phyloP scores from a whole-genome alignment of 1,140 invertebrate genomes.

The Lepidurus packardi region DNA sequence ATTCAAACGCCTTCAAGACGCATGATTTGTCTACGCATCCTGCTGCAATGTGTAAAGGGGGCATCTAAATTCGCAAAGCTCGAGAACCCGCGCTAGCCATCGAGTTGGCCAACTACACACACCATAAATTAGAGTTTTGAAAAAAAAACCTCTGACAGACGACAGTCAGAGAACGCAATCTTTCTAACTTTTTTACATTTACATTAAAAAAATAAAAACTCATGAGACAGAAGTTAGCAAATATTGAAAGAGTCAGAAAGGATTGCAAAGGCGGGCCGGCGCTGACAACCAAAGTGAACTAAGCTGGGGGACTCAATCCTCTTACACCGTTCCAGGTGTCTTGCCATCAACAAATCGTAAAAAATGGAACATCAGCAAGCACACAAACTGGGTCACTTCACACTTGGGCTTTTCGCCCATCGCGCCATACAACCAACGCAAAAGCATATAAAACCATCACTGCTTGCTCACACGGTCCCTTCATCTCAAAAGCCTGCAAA shows the following conservation, averaged over 20 bases:
- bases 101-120: too few relatives aligned
- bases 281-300: background rate
- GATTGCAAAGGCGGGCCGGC: slow-evolving; percentile 5
- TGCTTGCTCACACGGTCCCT: background rate
- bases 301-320: background rate
- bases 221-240: background rate
- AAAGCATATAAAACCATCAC: slow-evolving; percentile 22
- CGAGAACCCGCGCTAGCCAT: too few relatives aligned
- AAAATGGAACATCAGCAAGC: slow-evolving; percentile 22
- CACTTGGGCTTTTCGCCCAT: background rate
- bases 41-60: too few relatives aligned
- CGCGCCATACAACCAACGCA: slow-evolving; percentile 6
- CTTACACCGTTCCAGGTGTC: slow-evolving; percentile 18
- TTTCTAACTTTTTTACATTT: background rate
- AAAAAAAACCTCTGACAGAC: too few relatives aligned
- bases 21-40: too few relatives aligned
- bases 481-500: slow-evolving; percentile 1
- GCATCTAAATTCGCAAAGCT: too few relatives aligned
- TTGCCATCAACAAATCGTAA: slow-evolving; percentile 22
- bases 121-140: too few relatives aligned
- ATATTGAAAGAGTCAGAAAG: background rate
- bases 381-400: slow-evolving; percentile 11
- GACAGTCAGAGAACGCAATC: too few relatives aligned
- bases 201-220: background rate
- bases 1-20: too few relatives aligned